These are phyloP conservation scores for Drosophila saltans DNA, from an alignment of 1,140 invertebrate species.

Conservation along the genomic window DNA sequence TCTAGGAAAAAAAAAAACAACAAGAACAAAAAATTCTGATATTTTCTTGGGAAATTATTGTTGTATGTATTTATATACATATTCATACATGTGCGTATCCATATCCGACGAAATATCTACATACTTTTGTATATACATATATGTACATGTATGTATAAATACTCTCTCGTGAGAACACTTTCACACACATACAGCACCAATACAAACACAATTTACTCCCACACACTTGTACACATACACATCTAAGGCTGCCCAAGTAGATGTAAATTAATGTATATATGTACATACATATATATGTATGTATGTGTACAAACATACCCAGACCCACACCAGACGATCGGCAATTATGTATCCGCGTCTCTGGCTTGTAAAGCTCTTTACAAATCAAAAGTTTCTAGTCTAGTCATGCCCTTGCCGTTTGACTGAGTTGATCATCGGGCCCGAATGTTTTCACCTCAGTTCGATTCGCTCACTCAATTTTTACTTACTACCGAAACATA, in stretches of 20 bases:
- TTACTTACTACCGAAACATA: not conserved
- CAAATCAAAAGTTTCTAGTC: slow-evolving; percentile 14
- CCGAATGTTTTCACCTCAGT: not conserved
- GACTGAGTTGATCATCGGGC: not conserved
- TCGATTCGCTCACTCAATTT: not conserved
- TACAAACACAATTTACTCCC: not conserved
- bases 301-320: slow-evolving; percentile 19
- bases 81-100: slow-evolving; percentile 21
- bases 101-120: slow-evolving; percentile 11
- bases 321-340: slow-evolving; percentile 5
- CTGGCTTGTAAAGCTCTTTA: slow-evolving; percentile 12
- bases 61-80: slow-evolving; percentile 40
- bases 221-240: slow-evolving; percentile 10
- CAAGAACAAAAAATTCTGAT: slow-evolving; percentile 38
- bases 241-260: not conserved
- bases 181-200: slow-evolving; percentile 8
- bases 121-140: too few relatives aligned
- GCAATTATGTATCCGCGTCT: slow-evolving; percentile 3
- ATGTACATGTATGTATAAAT: too few relatives aligned
- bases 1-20: slow-evolving; percentile 15
- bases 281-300: slow-evolving; percentile 5
- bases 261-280: slow-evolving; percentile 14
- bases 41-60: slow-evolving; percentile 46
- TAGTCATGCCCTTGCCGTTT: slow-evolving; percentile 14
- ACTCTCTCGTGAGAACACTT: too few relatives aligned